Base-by-base conservation (phyloP, 1,140 invertebrate species). In the Scaptomyza montana region DNA sequence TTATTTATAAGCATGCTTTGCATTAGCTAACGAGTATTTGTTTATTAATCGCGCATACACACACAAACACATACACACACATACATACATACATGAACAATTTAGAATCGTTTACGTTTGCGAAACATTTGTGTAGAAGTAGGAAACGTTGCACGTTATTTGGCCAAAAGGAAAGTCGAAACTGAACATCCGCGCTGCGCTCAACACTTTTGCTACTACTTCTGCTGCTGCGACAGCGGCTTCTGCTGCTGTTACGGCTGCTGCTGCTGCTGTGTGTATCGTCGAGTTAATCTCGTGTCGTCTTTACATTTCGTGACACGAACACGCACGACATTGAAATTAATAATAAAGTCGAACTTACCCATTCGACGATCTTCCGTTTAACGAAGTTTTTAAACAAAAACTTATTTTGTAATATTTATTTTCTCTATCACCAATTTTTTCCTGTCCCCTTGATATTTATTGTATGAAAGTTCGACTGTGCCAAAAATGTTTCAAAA, bases 61-160 rank as follows among this genome's bases (percentile, higher is more conserved):
- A 60, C 41, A 41, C 41, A 50, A 51, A 33, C 36, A 54, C 19
- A 33, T 51, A 46, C 8, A 46, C 55, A 57, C 28, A 54, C 12
- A 16, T 10, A 19, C 30, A 61, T 21, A 43, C 49, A 60, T 28
- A 59, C 46, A 43, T 68, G 33, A 12, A 63, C 30, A 47, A 69
- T 70, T 74, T 33, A 53, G 19, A 36, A 39, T 19, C 54, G 50
- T 54, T 60, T 72, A 55, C 47, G 61, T 71, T 71, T 59, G 55
- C 47, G 55, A 60, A 50, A 69, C 50, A 68, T 69, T 68, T 68
- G 36, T 51, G 30, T 45, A 49, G 41, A 30, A 50, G 39, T 45
- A 74, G 65, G 54, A 74, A 74, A 63, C 71, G 66, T 74, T 69
- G 66, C 71, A 74, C 71, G 71, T 69, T 74, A 60, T 74, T 74